Percentiles rank a stretch among this genome's conserved stretches.
Conservation (phyloP, 2,888 invertebrate genomes). For the Leistus spinibarbis region DNA sequence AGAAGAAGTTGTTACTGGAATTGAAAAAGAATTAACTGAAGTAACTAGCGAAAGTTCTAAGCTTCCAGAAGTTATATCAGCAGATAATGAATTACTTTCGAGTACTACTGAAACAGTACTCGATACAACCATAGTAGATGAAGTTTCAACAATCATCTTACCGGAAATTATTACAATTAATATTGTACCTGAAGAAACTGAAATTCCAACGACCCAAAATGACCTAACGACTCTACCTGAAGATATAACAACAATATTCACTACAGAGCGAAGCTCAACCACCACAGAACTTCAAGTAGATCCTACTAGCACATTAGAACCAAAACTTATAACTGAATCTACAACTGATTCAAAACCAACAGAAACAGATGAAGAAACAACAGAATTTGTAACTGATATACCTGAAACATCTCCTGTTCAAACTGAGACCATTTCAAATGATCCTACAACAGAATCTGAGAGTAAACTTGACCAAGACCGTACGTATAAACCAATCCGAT, state of each 20-base stretch:
- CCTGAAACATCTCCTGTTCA: conserved; percentile 8
- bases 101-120: neutral
- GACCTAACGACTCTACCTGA: conserved; percentile 15
- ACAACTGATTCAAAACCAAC: conserved; percentile 15
- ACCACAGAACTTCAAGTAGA: neutral
- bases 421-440: neutral
- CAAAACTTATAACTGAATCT: conserved; percentile 7
- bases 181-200: neutral
- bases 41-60: neutral
- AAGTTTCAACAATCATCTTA: neutral
- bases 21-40: conserved; percentile 9
- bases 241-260: conserved; percentile 20
- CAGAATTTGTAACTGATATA: conserved; percentile 16
- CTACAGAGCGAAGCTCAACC: neutral
- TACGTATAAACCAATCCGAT: conserved; percentile 25
- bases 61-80: neutral
- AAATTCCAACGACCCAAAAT: neutral
- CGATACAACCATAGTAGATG: conserved; percentile 2
- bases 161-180: neutral
- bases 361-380: conserved; percentile 9
- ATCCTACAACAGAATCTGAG: neutral
- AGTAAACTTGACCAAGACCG: conserved; percentile 10
- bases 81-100: neutral
- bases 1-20: conserved; percentile 12
- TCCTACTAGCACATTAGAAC: neutral